phyloP scores from a whole-genome alignment of 1,140 invertebrate genomes.

The Tetramorium simillimum region DNA sequence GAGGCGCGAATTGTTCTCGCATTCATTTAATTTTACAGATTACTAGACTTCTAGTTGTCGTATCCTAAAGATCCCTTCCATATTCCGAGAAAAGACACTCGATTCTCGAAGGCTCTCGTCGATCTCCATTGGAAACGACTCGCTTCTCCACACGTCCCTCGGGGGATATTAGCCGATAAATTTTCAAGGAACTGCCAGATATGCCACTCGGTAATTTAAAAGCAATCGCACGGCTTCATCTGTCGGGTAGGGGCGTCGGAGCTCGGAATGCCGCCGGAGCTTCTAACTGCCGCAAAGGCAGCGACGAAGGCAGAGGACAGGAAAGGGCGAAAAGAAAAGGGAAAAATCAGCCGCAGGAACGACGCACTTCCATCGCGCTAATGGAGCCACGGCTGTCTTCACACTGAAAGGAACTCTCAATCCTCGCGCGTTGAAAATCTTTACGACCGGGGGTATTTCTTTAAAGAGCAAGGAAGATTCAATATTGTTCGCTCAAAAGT shows the following conservation, averaged over 20 bases:
- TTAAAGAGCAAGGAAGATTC: slow-evolving; percentile 29
- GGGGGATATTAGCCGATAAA: slow-evolving; percentile 69
- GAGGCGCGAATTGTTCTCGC: neutral
- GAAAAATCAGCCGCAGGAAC: slow-evolving; percentile 51
- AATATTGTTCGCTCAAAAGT: neutral
- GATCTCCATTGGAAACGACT: slow-evolving; percentile 63
- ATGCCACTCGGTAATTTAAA: slow-evolving; percentile 64
- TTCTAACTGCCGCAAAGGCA: slow-evolving; percentile 35
- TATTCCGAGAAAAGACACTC: slow-evolving; percentile 45
- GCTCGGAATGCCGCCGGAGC: neutral
- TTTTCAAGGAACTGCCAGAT: slow-evolving; percentile 50
- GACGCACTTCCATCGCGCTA: slow-evolving; percentile 49
- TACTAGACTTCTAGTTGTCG: slow-evolving; percentile 7
- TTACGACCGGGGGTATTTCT: neutral
- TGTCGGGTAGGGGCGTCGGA: slow-evolving; percentile 25
- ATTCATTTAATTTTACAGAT: slow-evolving; percentile 32
- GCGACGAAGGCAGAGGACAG: neutral
- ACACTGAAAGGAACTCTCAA: slow-evolving; percentile 43
- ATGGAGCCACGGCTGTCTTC: slow-evolving; percentile 56
- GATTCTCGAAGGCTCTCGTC: slow-evolving; percentile 56
- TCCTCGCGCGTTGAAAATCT: slow-evolving; percentile 35
- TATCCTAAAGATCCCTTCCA: slow-evolving; percentile 1
- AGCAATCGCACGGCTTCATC: slow-evolving; percentile 66
- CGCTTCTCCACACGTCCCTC: slow-evolving; percentile 11
- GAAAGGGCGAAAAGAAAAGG: slow-evolving; percentile 33